Base-by-base conservation (phyloP, 2,113 vertebrate species). In the Gadus chalcogrammus region DNA sequence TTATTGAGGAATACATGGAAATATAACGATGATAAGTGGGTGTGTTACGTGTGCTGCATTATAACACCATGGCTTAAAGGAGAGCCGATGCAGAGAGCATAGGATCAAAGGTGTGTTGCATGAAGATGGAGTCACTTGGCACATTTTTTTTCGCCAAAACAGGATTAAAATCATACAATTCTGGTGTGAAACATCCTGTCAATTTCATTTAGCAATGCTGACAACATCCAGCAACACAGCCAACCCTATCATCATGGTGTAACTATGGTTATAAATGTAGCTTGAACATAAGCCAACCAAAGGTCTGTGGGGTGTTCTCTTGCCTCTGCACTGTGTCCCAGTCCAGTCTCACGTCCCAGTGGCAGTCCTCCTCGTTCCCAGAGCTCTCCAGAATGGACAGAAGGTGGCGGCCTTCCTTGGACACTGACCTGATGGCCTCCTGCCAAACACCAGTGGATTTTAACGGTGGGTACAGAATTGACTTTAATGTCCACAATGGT, bases 271-370 rank as follows among this genome's bases (percentile, higher is more conserved):
- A 13, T 48, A 13, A 11, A 7, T 13, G 12, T 48, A 9, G 42
- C 42, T 48, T 48, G 42, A 48, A 48, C 58, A 60, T 60, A 20
- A 18, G 5, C 58, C 2, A 2, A 17, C 17, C 58, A 17, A 8
- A 60, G 17, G 11, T 2, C 20, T 17, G 60, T 22, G 15, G 52
- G 7, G 5, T 60, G 64, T 17, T 31, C 22, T 69, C 22, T 79
- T 48, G 96, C 97, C 97, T 93, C 81, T 96, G 94, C 61, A 99
- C 93, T 0, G 95, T 99, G 48, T 96, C 93, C 94, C 94, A 96
- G 88, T 99, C 95, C 27, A 94, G 91, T 35, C 82, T 89, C 72
- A 92, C 92, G 24, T 96, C 93, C 15, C 71, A 91, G 22, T 83
- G 83, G 22, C 91, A 58, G 42, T 90, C 88, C 65, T 87, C 87